phyloP scores from a whole-genome alignment of 2,888 invertebrate species.

The Plutella xylostella region DNA sequence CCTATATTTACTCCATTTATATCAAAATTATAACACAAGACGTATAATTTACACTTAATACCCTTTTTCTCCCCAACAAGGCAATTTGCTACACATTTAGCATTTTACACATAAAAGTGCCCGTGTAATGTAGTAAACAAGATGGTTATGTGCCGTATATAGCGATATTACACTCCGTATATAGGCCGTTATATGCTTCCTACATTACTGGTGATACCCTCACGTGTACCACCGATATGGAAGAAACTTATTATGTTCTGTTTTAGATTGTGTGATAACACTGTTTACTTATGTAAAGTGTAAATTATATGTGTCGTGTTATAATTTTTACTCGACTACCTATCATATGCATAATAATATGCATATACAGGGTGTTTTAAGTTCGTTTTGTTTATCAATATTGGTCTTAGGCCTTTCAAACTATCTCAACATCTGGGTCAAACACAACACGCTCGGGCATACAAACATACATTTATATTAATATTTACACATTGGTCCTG shows the following conservation, averaged over 20 bases:
- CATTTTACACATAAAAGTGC: background rate
- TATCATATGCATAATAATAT: background rate
- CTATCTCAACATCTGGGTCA: too few relatives aligned
- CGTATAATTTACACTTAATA: too few relatives aligned
- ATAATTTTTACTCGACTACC: too few relatives aligned
- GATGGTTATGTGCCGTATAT: background rate
- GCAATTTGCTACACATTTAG: too few relatives aligned
- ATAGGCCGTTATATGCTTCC: slow-evolving; percentile 1
- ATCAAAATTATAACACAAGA: too few relatives aligned
- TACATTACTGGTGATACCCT: background rate
- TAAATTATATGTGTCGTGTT: too few relatives aligned
- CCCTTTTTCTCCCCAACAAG: too few relatives aligned
- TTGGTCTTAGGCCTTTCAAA: background rate
- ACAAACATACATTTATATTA: background rate
- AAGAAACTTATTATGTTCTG: background rate
- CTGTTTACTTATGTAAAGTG: too few relatives aligned
- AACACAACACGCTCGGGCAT: too few relatives aligned
- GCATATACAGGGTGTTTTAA: background rate
- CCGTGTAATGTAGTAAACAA: background rate
- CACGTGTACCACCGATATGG: background rate
- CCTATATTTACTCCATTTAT: too few relatives aligned
- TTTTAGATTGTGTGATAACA: background rate
- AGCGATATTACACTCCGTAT: background rate
- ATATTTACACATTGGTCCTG: slow-evolving; percentile 2
- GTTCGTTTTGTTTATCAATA: background rate